Base-by-base conservation (phyloP, 2,888 invertebrate species). In the Drosophila eohydei region DNA sequence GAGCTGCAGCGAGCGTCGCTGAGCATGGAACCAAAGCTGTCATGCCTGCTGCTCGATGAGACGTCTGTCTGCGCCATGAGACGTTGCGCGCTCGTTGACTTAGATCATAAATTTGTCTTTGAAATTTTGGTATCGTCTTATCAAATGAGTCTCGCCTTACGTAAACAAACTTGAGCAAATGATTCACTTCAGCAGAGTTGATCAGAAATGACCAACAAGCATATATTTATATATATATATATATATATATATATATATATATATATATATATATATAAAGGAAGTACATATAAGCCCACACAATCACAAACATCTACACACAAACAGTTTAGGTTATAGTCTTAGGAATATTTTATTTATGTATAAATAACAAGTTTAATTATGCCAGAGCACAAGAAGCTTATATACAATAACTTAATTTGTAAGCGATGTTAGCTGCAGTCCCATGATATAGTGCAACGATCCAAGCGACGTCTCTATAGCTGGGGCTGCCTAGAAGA, bases 31-130 rank as follows among this genome's bases (percentile, higher is more conserved):
- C 71, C 62, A 1, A 64, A 67, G 63, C 91, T 90, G 11, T 91
- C 81, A 52, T 85, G 90, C 14, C 75, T 61, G n/a, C 74, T 62
- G 59, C 76, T 74, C 32, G 70, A 43, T 7, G 86, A 81, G 73
- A 91, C 90, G 77, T 90, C 91, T 71, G 89, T 62, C 77, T 89
- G 88, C 60, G 88, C 68, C 83, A 83, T 83, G 21, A 21, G 1
- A 21, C 21, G 21, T 21, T 21, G 21, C 1, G 21, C 1, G 21
- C 21, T 21, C 21, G 21, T n/a, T n/a, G n/a, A n/a, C n/a, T n/a
- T n/a, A n/a, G n/a, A 30, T 21, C 21, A n/a, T 1, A 54, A 36
- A 16, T 26, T 32, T 14, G 7, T 7, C 14, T 41, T 14, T 52
- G 26, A 14, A 16, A 2, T 50, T n/a, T 30, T 16, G 2, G 4